A percentile compares a stretch with the other conserved stretches of the same genome.
These are phyloP conservation scores for Nephila pilipes DNA, from an alignment of 1,140 invertebrate genomes.

Conservation along the genomic window DNA sequence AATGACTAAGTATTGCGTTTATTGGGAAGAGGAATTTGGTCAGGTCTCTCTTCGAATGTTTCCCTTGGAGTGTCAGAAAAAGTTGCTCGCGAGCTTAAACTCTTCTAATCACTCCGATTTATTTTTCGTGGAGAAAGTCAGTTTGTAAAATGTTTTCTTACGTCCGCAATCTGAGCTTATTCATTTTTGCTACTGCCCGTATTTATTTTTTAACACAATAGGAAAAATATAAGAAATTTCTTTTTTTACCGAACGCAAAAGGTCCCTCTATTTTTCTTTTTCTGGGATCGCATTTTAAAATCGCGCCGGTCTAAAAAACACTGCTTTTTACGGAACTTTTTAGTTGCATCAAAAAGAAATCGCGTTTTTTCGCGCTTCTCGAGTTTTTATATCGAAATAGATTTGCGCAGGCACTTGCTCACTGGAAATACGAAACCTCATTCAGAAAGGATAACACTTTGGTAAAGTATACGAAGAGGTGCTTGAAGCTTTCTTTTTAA, in stretches of 20 bases:
- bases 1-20: too few relatives aligned
- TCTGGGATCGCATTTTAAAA: constrained; percentile 34
- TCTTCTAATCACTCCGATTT: constrained; percentile 1
- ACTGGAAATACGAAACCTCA: not conserved
- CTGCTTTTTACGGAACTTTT: not conserved
- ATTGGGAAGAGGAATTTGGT: too few relatives aligned
- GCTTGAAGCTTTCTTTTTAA: too few relatives aligned
- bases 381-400: not conserved
- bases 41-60: not conserved
- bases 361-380: constrained; percentile 36
- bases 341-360: not conserved
- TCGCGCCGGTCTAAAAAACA: not conserved
- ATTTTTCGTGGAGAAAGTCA: constrained; percentile 34
- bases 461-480: too few relatives aligned
- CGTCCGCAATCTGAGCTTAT: constrained; percentile 73
- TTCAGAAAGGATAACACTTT: too few relatives aligned
- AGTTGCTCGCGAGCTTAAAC: constrained; percentile 50
- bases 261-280: constrained; percentile 19
- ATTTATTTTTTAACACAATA: not conserved
- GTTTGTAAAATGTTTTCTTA: constrained; percentile 27
- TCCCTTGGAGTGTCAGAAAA: not conserved
- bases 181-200: constrained; percentile 60
- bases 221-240: not conserved
- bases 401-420: not conserved
- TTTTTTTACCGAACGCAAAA: not conserved